phyloP scores from a whole-genome alignment of 2,797 vertebrate species.

The Rousettus madagascariensis region DNA sequence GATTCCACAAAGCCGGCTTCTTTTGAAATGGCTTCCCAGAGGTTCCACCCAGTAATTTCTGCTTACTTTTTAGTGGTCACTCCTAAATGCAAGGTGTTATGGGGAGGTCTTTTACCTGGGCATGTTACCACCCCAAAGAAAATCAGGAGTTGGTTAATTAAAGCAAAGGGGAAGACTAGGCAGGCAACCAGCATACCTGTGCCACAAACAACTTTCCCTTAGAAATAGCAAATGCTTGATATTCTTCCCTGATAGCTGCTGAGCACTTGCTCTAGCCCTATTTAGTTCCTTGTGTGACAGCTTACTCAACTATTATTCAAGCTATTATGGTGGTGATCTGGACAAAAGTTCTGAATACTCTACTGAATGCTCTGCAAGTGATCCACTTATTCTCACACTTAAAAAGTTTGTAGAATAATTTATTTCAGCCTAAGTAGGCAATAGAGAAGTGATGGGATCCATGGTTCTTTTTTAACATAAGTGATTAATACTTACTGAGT shows the following conservation, averaged over 20 bases:
- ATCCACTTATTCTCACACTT: not conserved
- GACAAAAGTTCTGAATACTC: not conserved
- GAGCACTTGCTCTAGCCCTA: not conserved
- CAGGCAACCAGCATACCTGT: not conserved
- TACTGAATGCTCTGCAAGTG: not conserved
- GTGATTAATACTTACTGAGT: not conserved
- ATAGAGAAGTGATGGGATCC: not conserved
- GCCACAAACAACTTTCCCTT: not conserved
- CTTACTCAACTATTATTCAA: not conserved
- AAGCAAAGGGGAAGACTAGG: not conserved
- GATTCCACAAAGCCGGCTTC: not conserved
- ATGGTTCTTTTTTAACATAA: not conserved
- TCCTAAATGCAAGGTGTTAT: not conserved
- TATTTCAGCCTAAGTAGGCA: conserved; percentile 15
- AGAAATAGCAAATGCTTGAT: not conserved
- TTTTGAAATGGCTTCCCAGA: not conserved
- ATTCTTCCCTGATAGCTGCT: not conserved
- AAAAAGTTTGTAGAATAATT: not conserved
- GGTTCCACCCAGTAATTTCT: not conserved
- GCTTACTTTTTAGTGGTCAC: not conserved
- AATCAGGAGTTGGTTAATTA: not conserved
- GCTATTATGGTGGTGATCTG: not conserved
- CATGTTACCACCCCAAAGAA: not conserved
- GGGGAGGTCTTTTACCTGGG: not conserved
- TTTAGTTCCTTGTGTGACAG: not conserved